Evolutionary conservation across 1,140 invertebrate genomes (phyloP).

Genomic region (Rhyacophila brunnea): DNA sequence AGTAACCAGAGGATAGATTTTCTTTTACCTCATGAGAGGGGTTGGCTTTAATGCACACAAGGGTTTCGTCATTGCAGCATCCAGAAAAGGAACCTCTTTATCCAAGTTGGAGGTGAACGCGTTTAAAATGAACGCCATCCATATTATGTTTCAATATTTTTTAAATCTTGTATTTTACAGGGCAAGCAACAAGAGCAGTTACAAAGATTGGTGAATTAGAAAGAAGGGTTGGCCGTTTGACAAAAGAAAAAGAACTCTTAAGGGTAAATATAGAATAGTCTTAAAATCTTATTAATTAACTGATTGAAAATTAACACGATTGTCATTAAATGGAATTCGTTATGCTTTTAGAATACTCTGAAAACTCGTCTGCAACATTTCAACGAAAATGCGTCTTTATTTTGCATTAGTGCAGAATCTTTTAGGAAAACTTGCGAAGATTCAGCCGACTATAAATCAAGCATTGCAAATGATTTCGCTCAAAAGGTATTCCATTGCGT

Average conservation of each 20-base stretch:
- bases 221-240: slow-evolving; percentile 20
- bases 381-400: slow-evolving; percentile 11
- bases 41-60: too few relatives aligned
- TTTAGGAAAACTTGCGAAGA: slow-evolving; percentile 18
- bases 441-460: neutral
- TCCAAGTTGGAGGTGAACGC: too few relatives aligned
- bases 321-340: too few relatives aligned
- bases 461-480: slow-evolving; percentile 1
- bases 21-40: too few relatives aligned
- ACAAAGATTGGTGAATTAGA: slow-evolving; percentile 25
- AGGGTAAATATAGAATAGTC: slow-evolving; percentile 16
- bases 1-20: too few relatives aligned
- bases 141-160: too few relatives aligned
- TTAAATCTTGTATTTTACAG: slow-evolving; percentile 10
- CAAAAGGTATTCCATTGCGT: too few relatives aligned
- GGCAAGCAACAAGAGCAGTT: slow-evolving; percentile 12
- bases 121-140: too few relatives aligned
- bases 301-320: neutral
- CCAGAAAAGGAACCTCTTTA: too few relatives aligned
- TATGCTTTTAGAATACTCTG: slow-evolving; percentile 29
- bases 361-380: slow-evolving; percentile 20
- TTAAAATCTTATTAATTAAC: neutral
- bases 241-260: slow-evolving; percentile 31
- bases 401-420: slow-evolving; percentile 6
- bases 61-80: too few relatives aligned